These are phyloP conservation scores for Discoglossus pictus DNA, from an alignment of 2,797 vertebrate species.

Conservation along the genomic window DNA sequence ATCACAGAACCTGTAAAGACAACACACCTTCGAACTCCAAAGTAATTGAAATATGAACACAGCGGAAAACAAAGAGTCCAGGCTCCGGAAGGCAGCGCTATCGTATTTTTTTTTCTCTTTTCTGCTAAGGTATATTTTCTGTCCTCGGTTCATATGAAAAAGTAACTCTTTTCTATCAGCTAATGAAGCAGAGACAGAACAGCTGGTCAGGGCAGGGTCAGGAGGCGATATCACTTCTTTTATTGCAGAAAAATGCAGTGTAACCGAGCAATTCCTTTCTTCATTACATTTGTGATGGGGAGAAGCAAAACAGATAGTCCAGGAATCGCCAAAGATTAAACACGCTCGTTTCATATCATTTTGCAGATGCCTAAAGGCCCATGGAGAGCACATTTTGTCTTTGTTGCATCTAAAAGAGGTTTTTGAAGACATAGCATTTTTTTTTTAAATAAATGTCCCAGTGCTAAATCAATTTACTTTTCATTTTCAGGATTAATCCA, in stretches of 20 bases:
- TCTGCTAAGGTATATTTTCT: not conserved
- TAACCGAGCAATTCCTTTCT: not conserved
- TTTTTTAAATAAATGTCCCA: no score
- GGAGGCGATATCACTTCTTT: constrained; percentile 19
- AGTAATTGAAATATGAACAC: constrained; percentile 8
- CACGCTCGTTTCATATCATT: not conserved
- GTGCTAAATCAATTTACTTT: no score
- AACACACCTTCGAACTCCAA: constrained; percentile 10
- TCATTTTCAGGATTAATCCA: no score
- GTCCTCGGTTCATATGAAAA: constrained; percentile 7
- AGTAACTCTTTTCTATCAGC: not conserved
- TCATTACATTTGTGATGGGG: constrained; percentile 18
- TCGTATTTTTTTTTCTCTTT: not conserved
- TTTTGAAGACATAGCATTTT: constrained; percentile 1
- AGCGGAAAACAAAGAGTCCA: not conserved
- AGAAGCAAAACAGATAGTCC: constrained; percentile 14
- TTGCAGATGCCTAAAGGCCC: not conserved
- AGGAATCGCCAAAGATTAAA: not conserved
- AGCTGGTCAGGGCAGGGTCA: constrained; percentile 35
- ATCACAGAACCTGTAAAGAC: constrained; percentile 18
- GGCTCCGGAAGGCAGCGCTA: not conserved
- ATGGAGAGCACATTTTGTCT: not conserved
- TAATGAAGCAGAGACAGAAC: constrained; percentile 32
- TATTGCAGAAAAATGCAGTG: not conserved
- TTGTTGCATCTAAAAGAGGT: not conserved